Conservation (phyloP, 2,113 vertebrate species). For the Thryonomys swinderianus region DNA sequence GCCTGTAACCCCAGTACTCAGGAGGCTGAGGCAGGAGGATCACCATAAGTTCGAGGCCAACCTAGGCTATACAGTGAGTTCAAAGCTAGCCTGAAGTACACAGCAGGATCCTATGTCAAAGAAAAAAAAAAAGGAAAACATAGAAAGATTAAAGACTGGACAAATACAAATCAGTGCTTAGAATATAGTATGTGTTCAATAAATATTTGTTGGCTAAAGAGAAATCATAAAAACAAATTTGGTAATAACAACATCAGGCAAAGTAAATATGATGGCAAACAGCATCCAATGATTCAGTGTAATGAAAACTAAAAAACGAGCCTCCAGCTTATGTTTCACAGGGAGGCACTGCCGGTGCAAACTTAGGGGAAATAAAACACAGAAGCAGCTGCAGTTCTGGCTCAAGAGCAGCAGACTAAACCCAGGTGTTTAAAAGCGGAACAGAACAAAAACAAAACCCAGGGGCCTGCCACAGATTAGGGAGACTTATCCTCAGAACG, state of each 20-base stretch:
- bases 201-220: neutral
- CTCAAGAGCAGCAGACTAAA: neutral
- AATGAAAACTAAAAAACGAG: neutral
- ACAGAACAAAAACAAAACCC: neutral
- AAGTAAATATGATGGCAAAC: neutral
- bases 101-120: neutral
- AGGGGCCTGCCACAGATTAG: neutral
- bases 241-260: neutral
- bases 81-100: neutral
- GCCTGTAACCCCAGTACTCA: neutral
- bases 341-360: neutral
- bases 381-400: neutral
- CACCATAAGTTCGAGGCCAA: neutral
- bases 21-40: neutral
- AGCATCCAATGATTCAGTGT: neutral
- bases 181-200: neutral
- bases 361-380: neutral
- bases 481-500: neutral
- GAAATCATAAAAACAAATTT: neutral
- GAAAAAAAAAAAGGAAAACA: neutral
- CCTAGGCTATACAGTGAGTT: neutral
- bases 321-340: neutral
- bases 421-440: neutral
- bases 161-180: neutral
- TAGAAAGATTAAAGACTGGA: neutral